phyloP scores from a whole-genome alignment of 1,140 invertebrate species.

The Drosophila nikananu region DNA sequence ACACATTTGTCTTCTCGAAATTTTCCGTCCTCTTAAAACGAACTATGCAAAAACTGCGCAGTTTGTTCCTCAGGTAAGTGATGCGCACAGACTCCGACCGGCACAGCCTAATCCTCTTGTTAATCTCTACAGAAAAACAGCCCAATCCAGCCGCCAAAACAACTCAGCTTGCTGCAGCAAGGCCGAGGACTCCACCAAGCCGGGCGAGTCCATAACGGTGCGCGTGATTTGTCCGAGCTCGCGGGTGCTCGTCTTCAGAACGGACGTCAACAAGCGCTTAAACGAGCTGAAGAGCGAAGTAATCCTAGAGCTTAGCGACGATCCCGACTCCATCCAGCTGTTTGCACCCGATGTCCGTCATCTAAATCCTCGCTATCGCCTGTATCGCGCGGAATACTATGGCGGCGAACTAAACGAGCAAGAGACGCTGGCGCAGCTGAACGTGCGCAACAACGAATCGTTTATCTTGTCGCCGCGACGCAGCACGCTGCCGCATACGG shows the following conservation, averaged over 20 bases:
- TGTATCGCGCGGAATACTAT: conserved; percentile 73
- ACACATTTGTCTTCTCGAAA: conserved; percentile 54
- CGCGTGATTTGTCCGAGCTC: conserved; percentile 82
- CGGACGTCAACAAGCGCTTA: conserved; percentile 70
- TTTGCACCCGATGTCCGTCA: conserved; percentile 78
- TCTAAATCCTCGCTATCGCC: conserved; percentile 72
- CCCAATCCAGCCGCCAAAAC: conserved; percentile 32
- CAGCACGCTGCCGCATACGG: conserved; percentile 52
- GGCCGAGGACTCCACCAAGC: conserved; percentile 14
- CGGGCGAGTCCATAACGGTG: conserved; percentile 59
- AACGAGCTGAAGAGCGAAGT: conserved; percentile 79
- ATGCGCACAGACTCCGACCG: not conserved
- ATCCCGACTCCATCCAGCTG: conserved; percentile 73
- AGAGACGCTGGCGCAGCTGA: conserved; percentile 64
- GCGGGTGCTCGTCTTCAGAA: conserved; percentile 72
- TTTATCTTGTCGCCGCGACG: conserved; percentile 69
- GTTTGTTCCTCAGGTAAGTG: conserved; percentile 76
- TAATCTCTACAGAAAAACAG: conserved; percentile 51
- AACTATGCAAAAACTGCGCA: conserved; percentile 84
- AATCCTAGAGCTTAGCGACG: conserved; percentile 76
- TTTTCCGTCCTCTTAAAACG: conserved; percentile 58
- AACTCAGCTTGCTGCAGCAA: conserved; percentile 14
- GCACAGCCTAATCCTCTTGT: not conserved
- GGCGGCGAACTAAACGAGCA: conserved; percentile 72
- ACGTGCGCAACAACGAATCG: conserved; percentile 72